A percentile compares a stretch with the other conserved stretches of the same genome.
Evolutionary conservation across 1,140 invertebrate genomes (phyloP).

Genomic region (Oryctes rhinoceros): DNA sequence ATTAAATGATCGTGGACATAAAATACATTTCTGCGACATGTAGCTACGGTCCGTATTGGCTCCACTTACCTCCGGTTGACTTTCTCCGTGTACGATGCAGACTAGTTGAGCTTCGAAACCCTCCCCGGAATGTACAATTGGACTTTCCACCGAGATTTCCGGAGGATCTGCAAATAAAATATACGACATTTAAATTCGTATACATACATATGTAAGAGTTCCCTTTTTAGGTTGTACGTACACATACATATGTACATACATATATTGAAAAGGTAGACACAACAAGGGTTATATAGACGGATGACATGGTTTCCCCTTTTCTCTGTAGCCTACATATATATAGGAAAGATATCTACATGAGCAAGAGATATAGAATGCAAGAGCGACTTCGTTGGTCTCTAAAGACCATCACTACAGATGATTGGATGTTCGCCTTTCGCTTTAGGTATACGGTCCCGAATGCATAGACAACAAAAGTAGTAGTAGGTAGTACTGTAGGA

Average conservation of each 20-base stretch:
- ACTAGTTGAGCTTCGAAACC: conserved; percentile 73
- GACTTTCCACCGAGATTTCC: conserved; percentile 71
- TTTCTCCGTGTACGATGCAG: conserved; percentile 74
- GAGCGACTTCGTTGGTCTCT: too few species aligned
- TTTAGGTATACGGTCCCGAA: background rate
- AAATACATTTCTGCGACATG: too few species aligned
- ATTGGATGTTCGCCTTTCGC: background rate
- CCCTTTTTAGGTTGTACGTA: background rate
- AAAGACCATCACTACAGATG: too few species aligned
- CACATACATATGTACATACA: background rate
- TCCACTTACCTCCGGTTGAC: conserved; percentile 68
- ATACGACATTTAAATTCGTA: conserved; percentile 35
- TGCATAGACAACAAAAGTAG: background rate
- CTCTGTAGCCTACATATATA: too few species aligned
- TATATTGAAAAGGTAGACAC: background rate
- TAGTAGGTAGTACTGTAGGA: background rate
- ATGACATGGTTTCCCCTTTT: too few species aligned
- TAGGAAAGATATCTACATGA: too few species aligned
- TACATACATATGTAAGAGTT: background rate
- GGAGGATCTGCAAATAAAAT: conserved; percentile 61
- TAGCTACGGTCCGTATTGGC: background rate
- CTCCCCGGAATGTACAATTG: conserved; percentile 72
- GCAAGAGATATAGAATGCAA: too few species aligned
- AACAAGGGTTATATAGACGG: too few species aligned
- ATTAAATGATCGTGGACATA: too few species aligned